A percentile compares a stretch with the other conserved stretches of the same genome.
Conservation (phyloP, 2,888 invertebrate species). For the Drosophila neotestacea region DNA sequence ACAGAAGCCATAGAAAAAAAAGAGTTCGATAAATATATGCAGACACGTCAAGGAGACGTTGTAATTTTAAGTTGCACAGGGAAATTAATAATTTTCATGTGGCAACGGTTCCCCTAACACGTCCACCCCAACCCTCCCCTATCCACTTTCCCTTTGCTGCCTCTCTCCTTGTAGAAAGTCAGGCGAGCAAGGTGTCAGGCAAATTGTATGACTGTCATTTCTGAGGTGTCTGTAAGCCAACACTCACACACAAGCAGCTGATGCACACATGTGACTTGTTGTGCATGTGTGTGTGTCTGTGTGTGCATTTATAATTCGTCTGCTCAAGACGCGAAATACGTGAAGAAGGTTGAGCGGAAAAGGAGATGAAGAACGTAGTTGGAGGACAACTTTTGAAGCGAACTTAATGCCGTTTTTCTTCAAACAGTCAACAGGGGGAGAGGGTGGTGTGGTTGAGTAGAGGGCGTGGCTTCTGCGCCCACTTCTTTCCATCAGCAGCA, state of each 20-base stretch:
- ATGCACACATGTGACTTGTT: slow-evolving; percentile 14
- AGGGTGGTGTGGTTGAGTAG: background rate
- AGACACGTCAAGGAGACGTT: slow-evolving; percentile 44
- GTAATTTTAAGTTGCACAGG: slow-evolving; percentile 68
- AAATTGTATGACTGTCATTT: slow-evolving; percentile 62
- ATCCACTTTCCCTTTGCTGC: background rate
- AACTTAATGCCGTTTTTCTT: slow-evolving; percentile 53
- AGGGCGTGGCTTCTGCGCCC: slow-evolving; percentile 11
- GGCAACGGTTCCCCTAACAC: slow-evolving; percentile 33
- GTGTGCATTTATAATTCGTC: slow-evolving; percentile 72
- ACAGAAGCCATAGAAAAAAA: slow-evolving; percentile 7
- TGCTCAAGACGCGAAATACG: slow-evolving; percentile 54
- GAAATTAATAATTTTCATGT: slow-evolving; percentile 74
- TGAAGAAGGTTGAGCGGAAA: slow-evolving; percentile 22
- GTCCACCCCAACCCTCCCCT: background rate
- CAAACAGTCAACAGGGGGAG: slow-evolving; percentile 4
- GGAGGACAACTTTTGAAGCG: slow-evolving; percentile 47
- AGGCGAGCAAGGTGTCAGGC: slow-evolving; percentile 45
- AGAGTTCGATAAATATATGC: slow-evolving; percentile 40
- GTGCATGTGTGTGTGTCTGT: slow-evolving; percentile 9
- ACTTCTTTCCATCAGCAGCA: slow-evolving; percentile 20
- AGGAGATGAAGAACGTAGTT: slow-evolving; percentile 4
- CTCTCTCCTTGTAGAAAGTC: slow-evolving; percentile 46
- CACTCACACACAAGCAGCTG: slow-evolving; percentile 43
- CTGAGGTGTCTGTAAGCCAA: slow-evolving; percentile 58